phyloP scores from a whole-genome alignment of 2,113 vertebrate genomes.

The Mystacornis crossleyi region DNA sequence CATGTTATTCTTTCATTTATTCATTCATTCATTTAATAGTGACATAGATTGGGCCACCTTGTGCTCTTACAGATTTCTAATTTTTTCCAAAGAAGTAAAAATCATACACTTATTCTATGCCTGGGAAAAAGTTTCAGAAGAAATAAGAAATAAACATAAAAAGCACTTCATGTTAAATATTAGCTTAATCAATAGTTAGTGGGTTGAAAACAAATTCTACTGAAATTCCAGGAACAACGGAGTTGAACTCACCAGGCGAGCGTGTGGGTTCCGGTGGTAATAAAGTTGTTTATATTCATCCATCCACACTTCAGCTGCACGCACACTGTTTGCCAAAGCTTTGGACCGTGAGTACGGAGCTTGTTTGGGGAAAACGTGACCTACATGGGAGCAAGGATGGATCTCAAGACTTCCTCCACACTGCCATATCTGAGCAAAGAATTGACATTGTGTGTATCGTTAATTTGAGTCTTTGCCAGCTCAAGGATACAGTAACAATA shows the following conservation, averaged over 20 bases:
- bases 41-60: background rate
- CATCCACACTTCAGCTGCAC: constrained; percentile 98
- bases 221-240: background rate
- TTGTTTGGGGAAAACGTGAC: constrained; percentile 94
- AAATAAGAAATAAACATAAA: background rate
- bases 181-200: background rate
- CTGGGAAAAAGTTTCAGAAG: background rate
- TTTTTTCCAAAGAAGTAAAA: background rate
- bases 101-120: background rate
- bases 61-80: background rate
- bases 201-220: background rate
- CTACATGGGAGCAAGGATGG: constrained; percentile 97
- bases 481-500: background rate
- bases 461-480: background rate
- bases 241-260: constrained; percentile 84
- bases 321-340: constrained; percentile 94
- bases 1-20: background rate
- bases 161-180: background rate
- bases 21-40: background rate
- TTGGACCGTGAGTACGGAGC: constrained; percentile 93
- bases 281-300: constrained; percentile 92
- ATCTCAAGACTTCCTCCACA: constrained; percentile 94
- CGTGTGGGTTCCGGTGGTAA: constrained; percentile 92
- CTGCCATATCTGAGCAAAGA: constrained; percentile 91
- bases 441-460: background rate